Evolutionary conservation across 2,888 invertebrate species (phyloP).

Genomic region (Gnatocerus cornutus): DNA sequence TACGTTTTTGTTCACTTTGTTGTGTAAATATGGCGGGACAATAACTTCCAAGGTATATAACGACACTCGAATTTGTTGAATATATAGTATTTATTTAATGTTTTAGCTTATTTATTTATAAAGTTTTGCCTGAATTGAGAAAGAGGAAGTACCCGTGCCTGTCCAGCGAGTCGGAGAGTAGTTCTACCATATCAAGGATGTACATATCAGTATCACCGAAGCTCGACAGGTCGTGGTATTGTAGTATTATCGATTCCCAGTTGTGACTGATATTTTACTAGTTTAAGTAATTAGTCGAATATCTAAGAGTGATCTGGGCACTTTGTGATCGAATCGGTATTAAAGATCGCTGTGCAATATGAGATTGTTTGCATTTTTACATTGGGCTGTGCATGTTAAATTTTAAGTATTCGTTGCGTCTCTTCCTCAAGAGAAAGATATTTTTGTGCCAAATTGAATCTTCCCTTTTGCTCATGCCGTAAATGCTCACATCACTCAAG

Average conservation of each 20-base stretch:
- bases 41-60: slow-evolving; percentile 51
- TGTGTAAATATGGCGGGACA: slow-evolving; percentile 51
- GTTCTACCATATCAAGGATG: slow-evolving; percentile 19
- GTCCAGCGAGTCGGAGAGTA: no score
- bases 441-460: slow-evolving; percentile 53
- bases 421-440: slow-evolving; percentile 39
- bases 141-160: neutral
- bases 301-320: slow-evolving; percentile 63
- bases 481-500: slow-evolving; percentile 64
- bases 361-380: slow-evolving; percentile 60
- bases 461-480: slow-evolving; percentile 50
- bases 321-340: slow-evolving; percentile 52
- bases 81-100: slow-evolving; percentile 45
- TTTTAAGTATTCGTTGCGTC: slow-evolving; percentile 57
- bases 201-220: slow-evolving; percentile 32
- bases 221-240: neutral
- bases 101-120: slow-evolving; percentile 41
- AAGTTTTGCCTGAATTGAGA: slow-evolving; percentile 1
- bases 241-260: neutral
- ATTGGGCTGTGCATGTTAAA: slow-evolving; percentile 64
- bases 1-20: no score
- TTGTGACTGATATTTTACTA: slow-evolving; percentile 18
- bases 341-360: slow-evolving; percentile 50
- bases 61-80: slow-evolving; percentile 24
- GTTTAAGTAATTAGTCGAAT: slow-evolving; percentile 35